These are phyloP conservation scores for Boloria euphrosyne DNA, from an alignment of 2,888 invertebrate species.

Conservation along the genomic window DNA sequence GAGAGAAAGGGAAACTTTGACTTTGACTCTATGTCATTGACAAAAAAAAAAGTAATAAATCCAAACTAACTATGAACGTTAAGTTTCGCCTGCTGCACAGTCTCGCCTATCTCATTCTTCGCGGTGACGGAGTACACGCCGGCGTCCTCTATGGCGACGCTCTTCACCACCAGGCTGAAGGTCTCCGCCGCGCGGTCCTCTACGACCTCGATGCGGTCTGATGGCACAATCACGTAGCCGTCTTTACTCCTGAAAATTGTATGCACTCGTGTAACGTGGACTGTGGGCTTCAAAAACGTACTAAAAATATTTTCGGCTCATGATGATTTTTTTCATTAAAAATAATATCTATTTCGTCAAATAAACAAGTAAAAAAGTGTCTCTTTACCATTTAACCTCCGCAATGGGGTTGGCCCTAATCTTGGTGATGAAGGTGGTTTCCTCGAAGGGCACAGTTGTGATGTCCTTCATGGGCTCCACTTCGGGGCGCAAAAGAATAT, in stretches of 20 bases:
- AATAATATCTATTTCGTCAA: too few species aligned
- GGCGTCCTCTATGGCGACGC: constrained; percentile 86
- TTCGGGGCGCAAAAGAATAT: constrained; percentile 90
- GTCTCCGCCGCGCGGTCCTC: constrained; percentile 84
- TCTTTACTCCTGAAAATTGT: constrained; percentile 81
- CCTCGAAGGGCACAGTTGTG: constrained; percentile 88
- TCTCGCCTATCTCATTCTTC: constrained; percentile 89
- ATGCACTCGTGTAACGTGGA: neutral
- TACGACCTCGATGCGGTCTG: constrained; percentile 81
- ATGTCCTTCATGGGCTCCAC: constrained; percentile 89
- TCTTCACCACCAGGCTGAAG: constrained; percentile 87
- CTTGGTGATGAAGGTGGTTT: constrained; percentile 89
- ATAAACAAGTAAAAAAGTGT: neutral
- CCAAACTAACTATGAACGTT: constrained; percentile 86
- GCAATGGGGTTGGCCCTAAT: constrained; percentile 95
- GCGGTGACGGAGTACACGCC: constrained; percentile 91
- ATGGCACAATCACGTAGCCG: constrained; percentile 83
- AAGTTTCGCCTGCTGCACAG: constrained; percentile 85
- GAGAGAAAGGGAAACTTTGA: too few species aligned
- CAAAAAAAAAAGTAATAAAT: neutral
- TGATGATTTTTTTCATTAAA: too few species aligned
- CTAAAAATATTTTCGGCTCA: too few species aligned
- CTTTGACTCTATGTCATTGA: neutral
- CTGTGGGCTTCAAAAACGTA: neutral
- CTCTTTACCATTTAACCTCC: constrained; percentile 88